Evolutionary conservation across 2,888 invertebrate genomes (phyloP), one percentile per base, ranked within the genome.

Genomic region (Imbricaverruca yamaguchii): DNA sequence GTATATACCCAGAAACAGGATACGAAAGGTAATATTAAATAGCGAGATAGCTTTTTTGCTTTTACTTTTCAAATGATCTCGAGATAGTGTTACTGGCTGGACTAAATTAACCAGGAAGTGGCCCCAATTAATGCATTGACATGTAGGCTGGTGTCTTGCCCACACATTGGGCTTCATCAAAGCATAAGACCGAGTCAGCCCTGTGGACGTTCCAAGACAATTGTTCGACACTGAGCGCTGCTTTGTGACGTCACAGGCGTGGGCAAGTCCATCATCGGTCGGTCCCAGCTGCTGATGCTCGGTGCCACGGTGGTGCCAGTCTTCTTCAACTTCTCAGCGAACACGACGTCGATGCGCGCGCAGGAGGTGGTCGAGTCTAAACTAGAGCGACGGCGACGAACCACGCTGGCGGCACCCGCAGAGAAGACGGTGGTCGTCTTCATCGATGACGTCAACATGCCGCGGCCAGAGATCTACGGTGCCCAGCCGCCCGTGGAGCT

Each of bases 361-460:
- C 88, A 92, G 89, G 93, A 94, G 88, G 94, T 96, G 87, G 91
- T 97, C 81, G 96, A 96, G 87, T 88, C 91, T 9, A 94, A 94
- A 83, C 87, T 97, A 83, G 96, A 96, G 85, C 94, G 93, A 86
- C 91, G 93, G 74, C 93, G 93, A 84, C 92, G 92, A 83, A 93
- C 91, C 56, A 90, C 94, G 11, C 87, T 96, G 69, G 94, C 95
- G 13, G 94, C 95, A 0, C 95, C 96, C 0, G 86, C 92, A 59
- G 94, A 94, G 18, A 95, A 95, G 87, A 91, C 92, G 82, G 90
- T 96, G 0, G 91, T 95, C 7, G 90, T 95, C 81, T 95, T 96
- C 85, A 93, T 96, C 53, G 96, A 96, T 86, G 96, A 96, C 86
- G 92, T 96, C 0, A 96, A 96, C 86, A 96, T 96, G 96, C 96